Evolutionary conservation across 2,797 vertebrate genomes (phyloP), one percentile per base, ranked within the genome.

Genomic region (Tokudaia muenninki): DNA sequence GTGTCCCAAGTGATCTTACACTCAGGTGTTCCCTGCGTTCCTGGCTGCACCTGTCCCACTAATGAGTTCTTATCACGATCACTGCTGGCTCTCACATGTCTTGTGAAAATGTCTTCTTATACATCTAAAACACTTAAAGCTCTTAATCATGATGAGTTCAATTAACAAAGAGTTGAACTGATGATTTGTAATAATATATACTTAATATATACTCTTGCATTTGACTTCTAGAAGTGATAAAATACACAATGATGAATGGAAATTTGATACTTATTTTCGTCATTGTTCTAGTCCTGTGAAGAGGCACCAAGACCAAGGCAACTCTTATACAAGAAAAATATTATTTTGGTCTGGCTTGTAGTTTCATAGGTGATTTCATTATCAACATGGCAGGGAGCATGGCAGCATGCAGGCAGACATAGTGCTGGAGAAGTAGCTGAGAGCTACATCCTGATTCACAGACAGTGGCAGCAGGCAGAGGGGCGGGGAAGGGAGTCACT

Each of bases 101-200:
- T 50, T 87, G 22, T 74, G 75, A 87, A 92, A 94, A 93, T 94
- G 8, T 94, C 65, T 94, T 96, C 44, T 63, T 34, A 74, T 94
- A 65, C 72, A 6, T 44, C 29, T 80, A 80, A 88, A 88, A 97
- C 50, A 3, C 91, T 67, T 70, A 87, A 78, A 16, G 10, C 21
- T 92, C 52, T 94, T 90, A 79, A 44, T 37, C 47, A 61, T 55
- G 21, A 24, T 70, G 21, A 2, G 34, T 82, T 74, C 31, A 61
- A 52, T 41, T 92, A 86, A 92, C 0, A n/a, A 65, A 87, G 2
- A 83, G 10, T 41, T 24, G 22, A 92, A 88, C 34, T 63, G 92
- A 83, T 90, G 89, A 84, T 67, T 93, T 17, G 41, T 63, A 50
- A 87, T 92, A 88, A 72, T 34, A 37, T 59, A 59, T 61, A 86